A percentile compares a stretch with the other conserved stretches of the same genome.
Conservation (phyloP, 1,140 invertebrate species). For the Acromyrmex heyeri region DNA sequence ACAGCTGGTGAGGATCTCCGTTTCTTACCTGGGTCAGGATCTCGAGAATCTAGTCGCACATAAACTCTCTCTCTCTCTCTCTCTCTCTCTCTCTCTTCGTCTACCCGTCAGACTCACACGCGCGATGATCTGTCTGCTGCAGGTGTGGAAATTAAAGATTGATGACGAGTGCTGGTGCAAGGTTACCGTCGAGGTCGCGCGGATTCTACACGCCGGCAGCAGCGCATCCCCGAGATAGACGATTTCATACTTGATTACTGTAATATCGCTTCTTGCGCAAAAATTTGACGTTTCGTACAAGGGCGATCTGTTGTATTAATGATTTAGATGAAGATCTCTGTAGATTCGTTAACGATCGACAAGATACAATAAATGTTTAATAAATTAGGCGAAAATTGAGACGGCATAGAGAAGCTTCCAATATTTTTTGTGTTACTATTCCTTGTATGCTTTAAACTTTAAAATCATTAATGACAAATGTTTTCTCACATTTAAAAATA, state of each 20-base stretch:
- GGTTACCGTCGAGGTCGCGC: conserved; percentile 42
- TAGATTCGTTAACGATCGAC: neutral
- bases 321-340: conserved; percentile 4
- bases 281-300: conserved; percentile 9
- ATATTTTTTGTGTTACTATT: neutral
- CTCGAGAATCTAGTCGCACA: conserved; percentile 13
- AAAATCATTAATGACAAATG: neutral
- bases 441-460: neutral
- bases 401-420: neutral
- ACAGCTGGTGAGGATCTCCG: conserved; percentile 23
- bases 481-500: neutral
- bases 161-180: conserved; percentile 45
- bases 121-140: neutral
- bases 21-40: conserved; percentile 36
- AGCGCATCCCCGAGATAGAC: neutral
- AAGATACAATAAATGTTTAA: neutral
- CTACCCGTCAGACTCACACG: neutral
- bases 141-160: conserved; percentile 64
- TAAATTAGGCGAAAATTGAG: neutral
- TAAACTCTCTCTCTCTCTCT: neutral
- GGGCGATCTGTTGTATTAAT: conserved; percentile 18
- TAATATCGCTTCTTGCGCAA: conserved; percentile 22
- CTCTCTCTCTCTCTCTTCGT: neutral
- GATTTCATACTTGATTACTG: conserved; percentile 43
- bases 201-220: conserved; percentile 9